phyloP scores from a whole-genome alignment of 2,797 vertebrate genomes.

The Falco cherrug region DNA sequence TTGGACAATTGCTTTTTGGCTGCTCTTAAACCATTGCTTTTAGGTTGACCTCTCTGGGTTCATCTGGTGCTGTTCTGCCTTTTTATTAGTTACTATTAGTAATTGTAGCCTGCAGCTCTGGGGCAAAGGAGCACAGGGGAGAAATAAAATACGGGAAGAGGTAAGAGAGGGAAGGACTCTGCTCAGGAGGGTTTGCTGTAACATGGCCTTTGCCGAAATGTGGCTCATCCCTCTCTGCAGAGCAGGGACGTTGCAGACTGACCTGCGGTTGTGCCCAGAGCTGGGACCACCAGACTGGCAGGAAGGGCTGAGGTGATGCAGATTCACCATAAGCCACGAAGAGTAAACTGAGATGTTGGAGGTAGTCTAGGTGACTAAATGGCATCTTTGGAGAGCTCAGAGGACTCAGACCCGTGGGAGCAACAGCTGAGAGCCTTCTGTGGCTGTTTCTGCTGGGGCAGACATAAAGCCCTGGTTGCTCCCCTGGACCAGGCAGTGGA shows the following conservation, averaged over 20 bases:
- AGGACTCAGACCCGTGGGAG: background rate
- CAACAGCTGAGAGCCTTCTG: background rate
- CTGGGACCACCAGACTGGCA: background rate
- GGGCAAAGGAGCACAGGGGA: background rate
- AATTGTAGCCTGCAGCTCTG: slow-evolving; percentile 10
- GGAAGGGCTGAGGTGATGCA: background rate
- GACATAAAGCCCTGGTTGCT: background rate
- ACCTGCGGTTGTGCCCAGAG: background rate
- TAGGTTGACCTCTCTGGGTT: background rate
- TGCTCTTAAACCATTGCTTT: background rate
- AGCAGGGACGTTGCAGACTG: fast-evolving
- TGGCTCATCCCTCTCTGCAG: background rate
- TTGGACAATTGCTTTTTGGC: background rate
- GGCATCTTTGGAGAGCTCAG: background rate
- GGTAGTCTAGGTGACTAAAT: background rate
- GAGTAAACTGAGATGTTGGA: background rate
- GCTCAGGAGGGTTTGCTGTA: background rate
- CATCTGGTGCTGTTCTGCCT: slow-evolving; percentile 21
- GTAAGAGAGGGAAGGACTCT: background rate
- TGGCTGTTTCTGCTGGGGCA: background rate
- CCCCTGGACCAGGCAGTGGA: fast-evolving
- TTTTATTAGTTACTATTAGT: slow-evolving; percentile 19
- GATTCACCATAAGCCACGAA: background rate
- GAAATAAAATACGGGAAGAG: background rate
- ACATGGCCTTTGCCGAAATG: fast-evolving